Conservation (phyloP, 2,113 vertebrate genomes). For the Lycocorax pyrrhopterus region DNA sequence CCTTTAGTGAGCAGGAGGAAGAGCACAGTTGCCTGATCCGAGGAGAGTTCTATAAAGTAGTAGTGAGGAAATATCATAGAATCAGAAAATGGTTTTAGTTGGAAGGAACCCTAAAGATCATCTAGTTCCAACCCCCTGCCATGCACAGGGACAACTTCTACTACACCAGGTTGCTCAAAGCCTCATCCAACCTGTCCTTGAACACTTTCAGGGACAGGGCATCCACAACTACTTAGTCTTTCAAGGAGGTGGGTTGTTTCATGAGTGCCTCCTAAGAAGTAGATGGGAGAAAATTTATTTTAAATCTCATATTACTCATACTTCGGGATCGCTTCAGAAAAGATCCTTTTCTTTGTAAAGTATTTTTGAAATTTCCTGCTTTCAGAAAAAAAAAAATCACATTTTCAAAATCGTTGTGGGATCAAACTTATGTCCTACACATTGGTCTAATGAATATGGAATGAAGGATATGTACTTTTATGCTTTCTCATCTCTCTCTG, state of each 20-base stretch:
- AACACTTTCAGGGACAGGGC: neutral
- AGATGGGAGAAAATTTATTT: neutral
- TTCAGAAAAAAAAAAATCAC: neutral
- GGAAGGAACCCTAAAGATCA: neutral
- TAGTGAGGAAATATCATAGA: neutral
- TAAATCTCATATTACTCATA: neutral
- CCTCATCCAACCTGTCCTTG: neutral
- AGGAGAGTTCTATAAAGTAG: neutral
- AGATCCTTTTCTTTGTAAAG: neutral
- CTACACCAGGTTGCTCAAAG: neutral
- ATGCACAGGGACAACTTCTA: neutral
- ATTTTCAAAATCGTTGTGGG: neutral
- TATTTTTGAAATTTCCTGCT: neutral
- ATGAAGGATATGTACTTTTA: neutral
- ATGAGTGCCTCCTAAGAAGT: neutral
- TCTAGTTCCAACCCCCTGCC: neutral
- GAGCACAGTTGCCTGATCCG: neutral
- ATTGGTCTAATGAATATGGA: neutral
- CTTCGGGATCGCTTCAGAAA: neutral
- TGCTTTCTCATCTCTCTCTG: neutral
- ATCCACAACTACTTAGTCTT: neutral
- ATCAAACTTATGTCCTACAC: neutral
- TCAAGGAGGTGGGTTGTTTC: neutral
- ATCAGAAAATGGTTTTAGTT: neutral
- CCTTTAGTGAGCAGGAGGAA: neutral